Evolutionary conservation across 2,113 vertebrate species (phyloP).

Genomic region (Reinhardtius hippoglossoides): DNA sequence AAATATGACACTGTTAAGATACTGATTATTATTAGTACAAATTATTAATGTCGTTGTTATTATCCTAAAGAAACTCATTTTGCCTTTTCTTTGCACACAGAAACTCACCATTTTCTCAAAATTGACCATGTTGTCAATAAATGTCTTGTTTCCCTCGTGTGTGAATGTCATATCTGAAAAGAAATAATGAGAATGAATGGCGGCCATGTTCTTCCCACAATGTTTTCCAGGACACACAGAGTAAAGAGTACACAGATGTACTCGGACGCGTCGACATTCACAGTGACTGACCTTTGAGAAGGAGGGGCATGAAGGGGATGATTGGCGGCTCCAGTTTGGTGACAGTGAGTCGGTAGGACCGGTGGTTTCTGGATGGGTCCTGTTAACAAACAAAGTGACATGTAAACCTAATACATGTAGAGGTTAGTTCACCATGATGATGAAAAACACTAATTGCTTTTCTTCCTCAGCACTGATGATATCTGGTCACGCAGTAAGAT

Average conservation of each 20-base stretch:
- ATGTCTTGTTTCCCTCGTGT: slow-evolving; percentile 97
- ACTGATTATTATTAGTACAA: too few relatives aligned
- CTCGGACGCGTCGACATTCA: background rate
- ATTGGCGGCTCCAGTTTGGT: slow-evolving; percentile 96
- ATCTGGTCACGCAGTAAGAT: background rate
- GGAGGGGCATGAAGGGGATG: slow-evolving; percentile 98
- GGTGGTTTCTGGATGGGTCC: slow-evolving; percentile 98
- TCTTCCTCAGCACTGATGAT: background rate
- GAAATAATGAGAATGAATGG: slow-evolving; percentile 36
- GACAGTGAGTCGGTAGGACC: slow-evolving; percentile 94
- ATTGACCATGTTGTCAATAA: slow-evolving; percentile 95
- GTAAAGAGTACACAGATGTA: too few relatives aligned
- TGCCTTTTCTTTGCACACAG: background rate
- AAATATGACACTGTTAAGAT: too few relatives aligned
- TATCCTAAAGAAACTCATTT: too few relatives aligned
- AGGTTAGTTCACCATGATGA: background rate
- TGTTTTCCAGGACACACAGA: background rate
- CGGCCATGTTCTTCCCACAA: background rate
- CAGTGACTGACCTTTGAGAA: slow-evolving; percentile 91
- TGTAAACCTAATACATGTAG: background rate
- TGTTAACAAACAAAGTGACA: slow-evolving; percentile 59
- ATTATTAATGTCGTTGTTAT: too few relatives aligned
- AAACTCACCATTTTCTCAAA: slow-evolving; percentile 99
- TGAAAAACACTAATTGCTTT: background rate
- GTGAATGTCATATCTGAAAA: slow-evolving; percentile 97